Evolutionary conservation across 2,797 vertebrate species (phyloP).

Genomic region (Iguana delicatissima): DNA sequence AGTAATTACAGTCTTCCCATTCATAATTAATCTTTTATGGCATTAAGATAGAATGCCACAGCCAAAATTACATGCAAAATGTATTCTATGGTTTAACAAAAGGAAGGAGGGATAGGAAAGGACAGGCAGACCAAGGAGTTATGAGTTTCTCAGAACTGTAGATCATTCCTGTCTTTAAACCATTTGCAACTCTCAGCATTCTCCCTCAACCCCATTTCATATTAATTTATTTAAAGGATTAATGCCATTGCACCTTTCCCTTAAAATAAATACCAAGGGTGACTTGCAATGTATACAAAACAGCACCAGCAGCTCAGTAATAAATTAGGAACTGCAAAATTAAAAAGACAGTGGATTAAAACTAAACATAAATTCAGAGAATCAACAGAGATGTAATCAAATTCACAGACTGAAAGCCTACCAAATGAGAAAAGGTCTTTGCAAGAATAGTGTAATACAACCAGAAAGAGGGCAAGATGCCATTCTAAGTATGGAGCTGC

Average conservation of each 20-base stretch:
- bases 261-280: not conserved
- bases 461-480: not conserved
- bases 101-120: not conserved
- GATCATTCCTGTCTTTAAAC: not conserved
- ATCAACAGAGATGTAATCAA: not conserved
- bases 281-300: not conserved
- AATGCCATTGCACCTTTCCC: not conserved
- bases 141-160: constrained; percentile 1
- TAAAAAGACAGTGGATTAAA: not conserved
- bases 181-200: not conserved
- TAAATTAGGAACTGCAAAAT: not conserved
- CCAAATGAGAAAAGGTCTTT: not conserved
- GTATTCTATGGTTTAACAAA: constrained; percentile 38
- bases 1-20: constrained; percentile 46
- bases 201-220: not conserved
- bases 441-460: no score
- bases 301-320: not conserved
- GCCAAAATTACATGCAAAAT: constrained; percentile 49
- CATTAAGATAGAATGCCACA: constrained; percentile 37
- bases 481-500: no score
- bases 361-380: not conserved
- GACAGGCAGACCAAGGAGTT: not conserved
- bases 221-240: not conserved
- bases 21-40: constrained; percentile 57
- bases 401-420: not conserved